Base-by-base conservation (phyloP, 1,140 invertebrate genomes). In the Cylas formicarius region DNA sequence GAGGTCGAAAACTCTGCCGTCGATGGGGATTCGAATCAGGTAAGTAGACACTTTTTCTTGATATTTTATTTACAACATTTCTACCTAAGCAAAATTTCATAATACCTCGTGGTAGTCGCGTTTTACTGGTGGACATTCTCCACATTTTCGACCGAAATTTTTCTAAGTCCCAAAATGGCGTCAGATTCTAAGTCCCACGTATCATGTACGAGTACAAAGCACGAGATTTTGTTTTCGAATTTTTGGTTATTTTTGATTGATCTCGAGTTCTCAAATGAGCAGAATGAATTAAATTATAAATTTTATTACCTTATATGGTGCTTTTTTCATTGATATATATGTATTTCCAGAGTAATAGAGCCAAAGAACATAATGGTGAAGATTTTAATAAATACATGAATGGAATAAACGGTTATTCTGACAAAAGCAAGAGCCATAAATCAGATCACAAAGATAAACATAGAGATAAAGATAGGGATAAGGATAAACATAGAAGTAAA, bases 151-250 rank as follows among this genome's bases (percentile, higher is more conserved):
- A 60, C 67, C 71, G 68, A 79, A 81, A 81, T 72, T 82, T 82
- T 83, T 82, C 80, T 82, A 84, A 83, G 80, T 83, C 80, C 79
- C 76, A 83, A 83, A 80, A 83, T 83, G 81, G 81, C 81, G 81
- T 80, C 81, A 77, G 73, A 72, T 73, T 73, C 73, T 75, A 77
- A 79, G 74, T 78, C 73, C 75, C 61, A 66, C 63, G 58, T 65
- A 54, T 48, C 31, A 40, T 28, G 17, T 28, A n/a, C n/a, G 40
- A 22, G 23, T 29, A 47, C 16, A 38, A 34, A 49, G 35, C 47
- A 50, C 48, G 41, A 40, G 28, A 6, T 39, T 31, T 46, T 44
- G 42, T 47, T 52, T 8, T 6, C 10, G 26, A 24, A 27, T 52
- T 48, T 36, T 23, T 26, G 28, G 37, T 19, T 52, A 38, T 46